Evolutionary conservation across 1,140 invertebrate species (phyloP), one percentile per base, ranked within the genome.

Genomic region (Pinna nobilis): DNA sequence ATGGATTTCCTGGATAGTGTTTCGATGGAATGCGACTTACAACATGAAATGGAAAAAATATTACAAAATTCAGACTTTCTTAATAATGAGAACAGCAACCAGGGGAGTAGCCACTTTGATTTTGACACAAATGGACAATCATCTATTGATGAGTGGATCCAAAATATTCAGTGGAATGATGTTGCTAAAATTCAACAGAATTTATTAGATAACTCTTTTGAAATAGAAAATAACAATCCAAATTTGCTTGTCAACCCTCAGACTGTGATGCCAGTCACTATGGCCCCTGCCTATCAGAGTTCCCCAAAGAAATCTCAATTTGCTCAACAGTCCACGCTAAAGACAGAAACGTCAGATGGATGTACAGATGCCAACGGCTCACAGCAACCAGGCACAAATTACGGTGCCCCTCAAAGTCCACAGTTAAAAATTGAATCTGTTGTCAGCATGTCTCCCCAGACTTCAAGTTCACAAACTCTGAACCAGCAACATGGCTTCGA

Each of bases 231-330:
- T 60, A 82, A 79, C 32, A 81, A 86, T 50, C 83, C 84, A 15
- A 86, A 86, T 70, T 74, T 88, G 28, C 60, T 89, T 57, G 88
- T 90, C 9, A 89, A 90, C 64, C 88, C 88, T 23, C 86, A 88
- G 66, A 88, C 87, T 44, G 87, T 82, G 30, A 68, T 89, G 37
- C 88, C 88, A 69, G 44, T 63, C n/a, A 13, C n/a, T 30, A 25
- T 63, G 15, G 3, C 18, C 7, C 59, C 59, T 15, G 71, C 60
- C 32, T 66, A 65, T 60, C 70, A 76, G 57, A 59, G 66, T 44
- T 67, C 70, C 49, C 30, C 70, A 51, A 51, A 71, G 57, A 51
- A 66, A 50, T 55, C 59, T 0, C 32, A 15, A 2, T 63, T 25
- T 25, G 4, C 35, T 41, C 37, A 63, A 11, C 39, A 44, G n/a